Evolutionary conservation across 2,797 vertebrate species (phyloP).

Genomic region (Etheostoma perlongum): DNA sequence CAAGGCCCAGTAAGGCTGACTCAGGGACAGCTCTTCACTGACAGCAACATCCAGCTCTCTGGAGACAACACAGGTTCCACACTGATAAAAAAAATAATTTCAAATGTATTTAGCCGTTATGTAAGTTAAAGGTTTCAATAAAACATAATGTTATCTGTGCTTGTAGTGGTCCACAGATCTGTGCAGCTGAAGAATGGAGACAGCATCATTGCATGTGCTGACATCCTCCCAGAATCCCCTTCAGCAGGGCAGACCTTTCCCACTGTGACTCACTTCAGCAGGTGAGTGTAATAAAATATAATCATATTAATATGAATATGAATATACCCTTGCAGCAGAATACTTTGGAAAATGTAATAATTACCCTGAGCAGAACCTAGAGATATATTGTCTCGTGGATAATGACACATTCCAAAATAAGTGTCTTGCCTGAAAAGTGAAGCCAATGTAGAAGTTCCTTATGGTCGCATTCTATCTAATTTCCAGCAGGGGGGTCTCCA

Average conservation of each 20-base stretch:
- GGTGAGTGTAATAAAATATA: constrained; percentile 61
- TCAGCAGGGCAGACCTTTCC: constrained; percentile 80
- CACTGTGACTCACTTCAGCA: constrained; percentile 68
- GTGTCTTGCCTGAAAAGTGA: too few species aligned
- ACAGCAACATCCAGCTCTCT: constrained; percentile 75
- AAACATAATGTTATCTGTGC: constrained; percentile 11
- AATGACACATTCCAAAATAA: too few species aligned
- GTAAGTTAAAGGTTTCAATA: background rate
- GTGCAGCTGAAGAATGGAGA: constrained; percentile 69
- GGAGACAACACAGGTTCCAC: constrained; percentile 84
- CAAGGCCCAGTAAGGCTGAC: constrained; percentile 75
- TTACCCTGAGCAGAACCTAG: background rate
- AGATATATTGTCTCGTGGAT: too few species aligned
- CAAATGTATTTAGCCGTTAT: background rate
- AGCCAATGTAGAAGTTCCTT: too few species aligned
- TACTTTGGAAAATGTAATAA: background rate
- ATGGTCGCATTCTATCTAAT: too few species aligned
- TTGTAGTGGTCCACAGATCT: constrained; percentile 80
- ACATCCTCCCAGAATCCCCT: constrained; percentile 79
- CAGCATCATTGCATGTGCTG: constrained; percentile 70
- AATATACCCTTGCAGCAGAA: background rate
- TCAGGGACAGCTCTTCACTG: constrained; percentile 71
- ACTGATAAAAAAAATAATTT: too few species aligned
- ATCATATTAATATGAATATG: too few species aligned
- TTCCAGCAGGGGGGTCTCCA: too few species aligned